Percentiles rank a stretch among this genome's conserved stretches.
phyloP scores from a whole-genome alignment of 2,888 invertebrate species.

The Drosophila greeni region DNA sequence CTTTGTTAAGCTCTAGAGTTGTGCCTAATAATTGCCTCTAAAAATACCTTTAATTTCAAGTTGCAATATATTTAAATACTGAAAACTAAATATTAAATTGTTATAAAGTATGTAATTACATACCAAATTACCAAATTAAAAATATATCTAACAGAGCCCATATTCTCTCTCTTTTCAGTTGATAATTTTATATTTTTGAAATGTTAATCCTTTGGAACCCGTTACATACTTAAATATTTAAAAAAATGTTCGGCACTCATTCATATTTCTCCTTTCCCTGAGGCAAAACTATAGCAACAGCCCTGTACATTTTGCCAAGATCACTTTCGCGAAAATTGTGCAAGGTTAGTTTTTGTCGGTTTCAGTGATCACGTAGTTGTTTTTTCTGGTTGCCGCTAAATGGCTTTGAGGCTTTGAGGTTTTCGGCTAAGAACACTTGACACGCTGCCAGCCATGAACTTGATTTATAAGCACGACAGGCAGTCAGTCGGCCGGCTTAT shows the following conservation, averaged over 20 bases:
- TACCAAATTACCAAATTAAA: no score
- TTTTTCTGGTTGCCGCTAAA: constrained; percentile 30
- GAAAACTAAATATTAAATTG: no score
- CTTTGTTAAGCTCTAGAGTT: no score
- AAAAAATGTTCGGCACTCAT: background rate
- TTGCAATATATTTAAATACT: background rate
- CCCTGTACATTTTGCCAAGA: constrained; percentile 26
- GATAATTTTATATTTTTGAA: no score
- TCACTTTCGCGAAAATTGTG: constrained; percentile 49
- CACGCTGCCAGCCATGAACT: constrained; percentile 66
- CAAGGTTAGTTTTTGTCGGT: constrained; percentile 63
- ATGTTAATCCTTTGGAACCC: no score
- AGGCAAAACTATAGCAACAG: constrained; percentile 2
- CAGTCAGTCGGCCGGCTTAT: constrained; percentile 23
- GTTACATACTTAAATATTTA: background rate
- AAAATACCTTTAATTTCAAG: background rate
- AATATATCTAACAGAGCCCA: no score
- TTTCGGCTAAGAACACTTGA: constrained; percentile 64
- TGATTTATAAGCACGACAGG: constrained; percentile 64
- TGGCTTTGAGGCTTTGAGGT: constrained; percentile 42
- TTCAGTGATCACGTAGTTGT: constrained; percentile 24
- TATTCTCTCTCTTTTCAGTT: no score
- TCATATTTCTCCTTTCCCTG: constrained; percentile 10
- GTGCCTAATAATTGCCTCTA: no score
- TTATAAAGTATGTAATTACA: no score